These are phyloP conservation scores for Pagetopsis macropterus DNA, from an alignment of 2,797 vertebrate genomes.

Conservation along the genomic window DNA sequence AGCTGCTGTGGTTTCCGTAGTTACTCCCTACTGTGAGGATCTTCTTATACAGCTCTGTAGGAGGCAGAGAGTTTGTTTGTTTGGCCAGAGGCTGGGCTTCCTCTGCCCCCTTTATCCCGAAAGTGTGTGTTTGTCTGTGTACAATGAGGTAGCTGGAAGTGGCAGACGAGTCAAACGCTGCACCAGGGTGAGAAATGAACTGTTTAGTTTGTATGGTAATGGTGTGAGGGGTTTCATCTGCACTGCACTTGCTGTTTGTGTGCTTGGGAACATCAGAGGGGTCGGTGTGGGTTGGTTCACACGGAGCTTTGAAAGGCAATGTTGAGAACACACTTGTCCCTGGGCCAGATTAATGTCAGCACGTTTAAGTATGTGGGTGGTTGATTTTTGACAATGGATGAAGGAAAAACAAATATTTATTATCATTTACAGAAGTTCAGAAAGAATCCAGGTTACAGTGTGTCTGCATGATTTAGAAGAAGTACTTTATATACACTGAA, in stretches of 20 bases:
- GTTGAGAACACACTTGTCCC: slow-evolving; percentile 17
- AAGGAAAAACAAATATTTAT: not conserved
- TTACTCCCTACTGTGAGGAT: slow-evolving; percentile 44
- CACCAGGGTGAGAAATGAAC: slow-evolving; percentile 67
- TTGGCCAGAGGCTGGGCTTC: slow-evolving; percentile 44
- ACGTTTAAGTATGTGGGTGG: not conserved
- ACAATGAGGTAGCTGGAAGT: slow-evolving; percentile 41
- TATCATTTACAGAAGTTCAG: not conserved
- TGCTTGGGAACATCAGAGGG: slow-evolving; percentile 24
- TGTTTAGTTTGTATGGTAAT: slow-evolving; percentile 60
- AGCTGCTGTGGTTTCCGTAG: slow-evolving; percentile 20
- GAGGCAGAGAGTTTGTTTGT: slow-evolving; percentile 64
- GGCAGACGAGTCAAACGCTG: slow-evolving; percentile 61
- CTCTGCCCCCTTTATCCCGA: slow-evolving; percentile 41
- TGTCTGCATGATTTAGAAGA: not conserved
- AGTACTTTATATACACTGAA: not conserved
- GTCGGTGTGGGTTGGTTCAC: not conserved
- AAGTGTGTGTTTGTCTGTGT: slow-evolving; percentile 30
- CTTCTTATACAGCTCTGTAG: slow-evolving; percentile 48
- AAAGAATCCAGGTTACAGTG: not conserved
- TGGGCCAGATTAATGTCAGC: slow-evolving; percentile 11
- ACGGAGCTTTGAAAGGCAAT: slow-evolving; percentile 39
- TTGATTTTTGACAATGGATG: not conserved
- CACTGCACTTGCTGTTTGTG: slow-evolving; percentile 20
- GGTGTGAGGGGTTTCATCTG: slow-evolving; percentile 26